Evolutionary conservation across 2,113 vertebrate genomes (phyloP).

Genomic region (Bubo bubo): DNA sequence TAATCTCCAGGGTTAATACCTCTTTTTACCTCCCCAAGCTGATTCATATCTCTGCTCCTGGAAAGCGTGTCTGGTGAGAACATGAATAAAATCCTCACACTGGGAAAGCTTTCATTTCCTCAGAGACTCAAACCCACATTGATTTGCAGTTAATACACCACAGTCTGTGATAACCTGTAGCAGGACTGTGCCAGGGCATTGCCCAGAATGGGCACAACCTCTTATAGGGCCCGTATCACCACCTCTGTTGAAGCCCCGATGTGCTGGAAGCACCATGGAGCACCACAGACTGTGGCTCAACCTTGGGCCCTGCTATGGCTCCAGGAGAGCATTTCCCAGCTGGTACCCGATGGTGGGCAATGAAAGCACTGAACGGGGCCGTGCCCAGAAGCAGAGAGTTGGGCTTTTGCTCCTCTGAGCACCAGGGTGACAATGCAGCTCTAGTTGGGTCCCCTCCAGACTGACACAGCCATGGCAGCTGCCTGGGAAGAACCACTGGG

Average conservation of each 20-base stretch:
- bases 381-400: background rate
- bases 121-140: background rate
- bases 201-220: background rate
- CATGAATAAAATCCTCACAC: accelerated
- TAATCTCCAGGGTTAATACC: background rate
- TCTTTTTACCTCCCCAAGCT: background rate
- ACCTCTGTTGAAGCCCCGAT: background rate
- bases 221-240: accelerated
- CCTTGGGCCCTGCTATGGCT: background rate
- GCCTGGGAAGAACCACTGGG: background rate
- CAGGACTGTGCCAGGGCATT: background rate
- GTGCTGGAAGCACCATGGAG: background rate
- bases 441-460: background rate
- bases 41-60: background rate
- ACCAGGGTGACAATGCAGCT: background rate
- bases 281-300: background rate
- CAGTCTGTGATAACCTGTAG: background rate
- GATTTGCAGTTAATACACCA: background rate
- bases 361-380: background rate
- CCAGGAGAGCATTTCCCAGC: background rate
- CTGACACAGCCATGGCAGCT: background rate
- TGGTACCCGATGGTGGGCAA: background rate
- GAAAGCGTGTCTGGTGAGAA: background rate
- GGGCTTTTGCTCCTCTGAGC: background rate
- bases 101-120: background rate